These are phyloP conservation scores for Notiomystis cincta DNA, from an alignment of 2,113 vertebrate species.

Conservation along the genomic window DNA sequence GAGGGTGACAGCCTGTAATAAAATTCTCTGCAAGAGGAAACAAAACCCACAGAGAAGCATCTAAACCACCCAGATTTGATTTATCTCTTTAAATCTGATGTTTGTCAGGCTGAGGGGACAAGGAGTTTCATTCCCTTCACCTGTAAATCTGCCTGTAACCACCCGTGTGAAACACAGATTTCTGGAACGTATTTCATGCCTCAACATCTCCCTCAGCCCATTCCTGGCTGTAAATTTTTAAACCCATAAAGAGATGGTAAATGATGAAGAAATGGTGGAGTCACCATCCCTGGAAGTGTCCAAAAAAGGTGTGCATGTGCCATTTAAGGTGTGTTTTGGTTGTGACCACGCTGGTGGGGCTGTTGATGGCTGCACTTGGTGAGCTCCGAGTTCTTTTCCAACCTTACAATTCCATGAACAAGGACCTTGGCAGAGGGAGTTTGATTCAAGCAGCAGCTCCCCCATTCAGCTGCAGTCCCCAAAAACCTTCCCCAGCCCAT, in stretches of 20 bases:
- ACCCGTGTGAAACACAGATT: background rate
- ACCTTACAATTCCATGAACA: background rate
- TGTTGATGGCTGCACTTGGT: background rate
- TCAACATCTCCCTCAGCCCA: background rate
- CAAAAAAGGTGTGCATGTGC: background rate
- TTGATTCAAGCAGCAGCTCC: background rate
- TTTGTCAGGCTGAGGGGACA: background rate
- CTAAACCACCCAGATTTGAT: background rate
- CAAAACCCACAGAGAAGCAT: background rate
- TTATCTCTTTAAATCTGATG: background rate
- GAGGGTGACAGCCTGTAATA: background rate
- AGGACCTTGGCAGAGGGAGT: accelerated
- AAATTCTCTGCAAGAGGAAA: background rate
- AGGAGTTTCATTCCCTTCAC: background rate
- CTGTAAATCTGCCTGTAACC: background rate
- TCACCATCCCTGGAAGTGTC: background rate
- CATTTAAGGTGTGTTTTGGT: background rate
- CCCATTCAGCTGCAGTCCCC: background rate
- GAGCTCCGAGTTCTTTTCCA: background rate
- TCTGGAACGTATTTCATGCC: accelerated
- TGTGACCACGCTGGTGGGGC: background rate
- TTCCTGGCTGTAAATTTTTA: background rate
- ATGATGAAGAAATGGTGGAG: background rate
- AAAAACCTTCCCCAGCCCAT: background rate
- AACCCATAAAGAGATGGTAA: background rate